A percentile compares a stretch with the other conserved stretches of the same genome.
Evolutionary conservation across 2,888 invertebrate genomes (phyloP).

Genomic region (Hybos culiciformis): DNA sequence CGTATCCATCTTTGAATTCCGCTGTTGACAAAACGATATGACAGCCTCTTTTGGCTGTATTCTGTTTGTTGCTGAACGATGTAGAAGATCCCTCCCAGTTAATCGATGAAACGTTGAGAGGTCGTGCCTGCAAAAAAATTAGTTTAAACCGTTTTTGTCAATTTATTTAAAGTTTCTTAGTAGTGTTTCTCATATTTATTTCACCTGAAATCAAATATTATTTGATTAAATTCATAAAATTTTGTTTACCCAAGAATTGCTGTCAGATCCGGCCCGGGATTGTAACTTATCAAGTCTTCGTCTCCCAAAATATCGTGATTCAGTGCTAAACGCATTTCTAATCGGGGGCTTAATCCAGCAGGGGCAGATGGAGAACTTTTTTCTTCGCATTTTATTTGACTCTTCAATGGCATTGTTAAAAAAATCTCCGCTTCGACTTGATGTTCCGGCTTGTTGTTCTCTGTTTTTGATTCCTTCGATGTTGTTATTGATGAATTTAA

Average conservation of each 20-base stretch:
- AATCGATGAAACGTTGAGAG: conserved; percentile 38
- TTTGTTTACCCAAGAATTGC: conserved; percentile 33
- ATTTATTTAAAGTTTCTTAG: not conserved
- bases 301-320: conserved; percentile 42
- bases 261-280: conserved; percentile 37
- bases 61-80: conserved; percentile 27
- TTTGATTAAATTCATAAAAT: not conserved
- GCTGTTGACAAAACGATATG: conserved; percentile 38
- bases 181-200: not conserved
- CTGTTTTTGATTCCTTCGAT: conserved; percentile 11
- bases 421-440: conserved; percentile 12
- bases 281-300: conserved; percentile 38
- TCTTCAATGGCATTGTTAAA: too few relatives aligned
- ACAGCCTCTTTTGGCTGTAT: conserved; percentile 36
- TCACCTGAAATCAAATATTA: not conserved
- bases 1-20: conserved; percentile 38
- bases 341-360: conserved; percentile 45
- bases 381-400: too few relatives aligned
- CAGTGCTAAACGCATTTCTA: conserved; percentile 51
- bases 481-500: conserved; percentile 17
- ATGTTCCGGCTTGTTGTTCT: conserved; percentile 14
- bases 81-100: conserved; percentile 37
- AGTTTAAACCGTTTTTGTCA: not conserved
- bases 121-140: conserved; percentile 28
- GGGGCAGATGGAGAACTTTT: conserved; percentile 14